Conservation (phyloP, 2,888 invertebrate species). For the Zootermopsis nevadensis region DNA sequence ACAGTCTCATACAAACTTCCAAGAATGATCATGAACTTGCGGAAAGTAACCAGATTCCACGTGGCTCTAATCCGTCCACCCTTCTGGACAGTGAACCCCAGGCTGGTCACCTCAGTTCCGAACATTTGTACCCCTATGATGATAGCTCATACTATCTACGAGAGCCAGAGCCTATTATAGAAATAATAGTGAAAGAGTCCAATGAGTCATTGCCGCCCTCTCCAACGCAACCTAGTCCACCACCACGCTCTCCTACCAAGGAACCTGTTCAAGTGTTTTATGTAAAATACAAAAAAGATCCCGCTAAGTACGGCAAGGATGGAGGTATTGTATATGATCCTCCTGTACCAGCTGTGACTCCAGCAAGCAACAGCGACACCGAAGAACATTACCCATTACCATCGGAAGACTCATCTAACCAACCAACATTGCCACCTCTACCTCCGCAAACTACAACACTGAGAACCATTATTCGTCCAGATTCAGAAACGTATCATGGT, state of each 20-base stretch:
- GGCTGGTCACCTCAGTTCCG: slow-evolving; percentile 50
- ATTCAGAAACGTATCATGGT: slow-evolving; percentile 82
- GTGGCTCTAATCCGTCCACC: not conserved
- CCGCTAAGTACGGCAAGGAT: slow-evolving; percentile 65
- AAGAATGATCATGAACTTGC: slow-evolving; percentile 22
- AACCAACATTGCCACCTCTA: slow-evolving; percentile 58
- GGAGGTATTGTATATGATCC: slow-evolving; percentile 77
- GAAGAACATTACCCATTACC: slow-evolving; percentile 63
- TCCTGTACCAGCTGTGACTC: slow-evolving; percentile 82
- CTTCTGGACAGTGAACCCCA: slow-evolving; percentile 56
- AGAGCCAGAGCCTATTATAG: slow-evolving; percentile 77
- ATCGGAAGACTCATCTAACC: slow-evolving; percentile 56
- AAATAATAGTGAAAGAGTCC: slow-evolving; percentile 91
- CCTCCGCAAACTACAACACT: slow-evolving; percentile 80
- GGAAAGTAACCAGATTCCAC: slow-evolving; percentile 33
- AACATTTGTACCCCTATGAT: slow-evolving; percentile 32
- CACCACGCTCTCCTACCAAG: slow-evolving; percentile 67
- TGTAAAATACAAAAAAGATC: slow-evolving; percentile 90
- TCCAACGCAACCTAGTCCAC: slow-evolving; percentile 63
- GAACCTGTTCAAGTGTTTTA: slow-evolving; percentile 81
- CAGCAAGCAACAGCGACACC: slow-evolving; percentile 71
- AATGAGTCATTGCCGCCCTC: slow-evolving; percentile 82
- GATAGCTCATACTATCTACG: slow-evolving; percentile 40
- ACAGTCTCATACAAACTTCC: not conserved
- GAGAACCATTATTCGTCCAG: slow-evolving; percentile 86